A percentile compares a stretch with the other conserved stretches of the same genome.
phyloP scores from a whole-genome alignment of 2,888 invertebrate species.

The Acronicta psi region DNA sequence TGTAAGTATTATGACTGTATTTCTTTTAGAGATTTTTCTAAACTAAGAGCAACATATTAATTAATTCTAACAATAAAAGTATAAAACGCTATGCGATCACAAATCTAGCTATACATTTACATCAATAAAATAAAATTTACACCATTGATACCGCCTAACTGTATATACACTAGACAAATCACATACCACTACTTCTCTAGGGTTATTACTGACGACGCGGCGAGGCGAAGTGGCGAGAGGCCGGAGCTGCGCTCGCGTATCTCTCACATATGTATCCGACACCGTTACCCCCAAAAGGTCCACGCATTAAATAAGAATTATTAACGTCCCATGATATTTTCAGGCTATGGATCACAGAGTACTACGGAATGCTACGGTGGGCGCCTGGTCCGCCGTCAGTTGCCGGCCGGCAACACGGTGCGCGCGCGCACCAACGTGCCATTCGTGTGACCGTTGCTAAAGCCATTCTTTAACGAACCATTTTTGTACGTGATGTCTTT shows the following conservation, averaged over 20 bases:
- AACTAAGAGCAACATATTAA: constrained; percentile 67
- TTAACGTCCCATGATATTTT: constrained; percentile 56
- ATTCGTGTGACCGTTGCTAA: constrained; percentile 76
- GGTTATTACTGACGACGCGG: constrained; percentile 48
- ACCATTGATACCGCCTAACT: constrained; percentile 81
- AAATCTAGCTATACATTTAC: constrained; percentile 81
- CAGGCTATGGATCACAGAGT: constrained; percentile 73
- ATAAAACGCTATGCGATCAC: constrained; percentile 87
- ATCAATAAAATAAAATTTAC: constrained; percentile 84
- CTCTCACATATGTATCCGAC: constrained; percentile 38
- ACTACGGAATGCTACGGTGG: constrained; percentile 66
- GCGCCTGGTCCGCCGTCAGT: constrained; percentile 74
- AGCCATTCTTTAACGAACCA: constrained; percentile 78
- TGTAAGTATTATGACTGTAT: constrained; percentile 54
- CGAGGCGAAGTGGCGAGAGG: constrained; percentile 32
- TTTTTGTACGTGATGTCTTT: constrained; percentile 73
- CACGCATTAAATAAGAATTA: constrained; percentile 56
- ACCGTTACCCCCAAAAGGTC: constrained; percentile 58
- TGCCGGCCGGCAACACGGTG: constrained; percentile 83
- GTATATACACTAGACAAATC: constrained; percentile 87
- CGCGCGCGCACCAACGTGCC: constrained; percentile 71
- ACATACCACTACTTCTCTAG: constrained; percentile 75
- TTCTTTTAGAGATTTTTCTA: constrained; percentile 58
- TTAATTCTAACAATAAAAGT: constrained; percentile 76
- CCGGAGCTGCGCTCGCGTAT: constrained; percentile 33